Conservation (phyloP, 2,888 invertebrate genomes). For the Strigamia transsilvanica region DNA sequence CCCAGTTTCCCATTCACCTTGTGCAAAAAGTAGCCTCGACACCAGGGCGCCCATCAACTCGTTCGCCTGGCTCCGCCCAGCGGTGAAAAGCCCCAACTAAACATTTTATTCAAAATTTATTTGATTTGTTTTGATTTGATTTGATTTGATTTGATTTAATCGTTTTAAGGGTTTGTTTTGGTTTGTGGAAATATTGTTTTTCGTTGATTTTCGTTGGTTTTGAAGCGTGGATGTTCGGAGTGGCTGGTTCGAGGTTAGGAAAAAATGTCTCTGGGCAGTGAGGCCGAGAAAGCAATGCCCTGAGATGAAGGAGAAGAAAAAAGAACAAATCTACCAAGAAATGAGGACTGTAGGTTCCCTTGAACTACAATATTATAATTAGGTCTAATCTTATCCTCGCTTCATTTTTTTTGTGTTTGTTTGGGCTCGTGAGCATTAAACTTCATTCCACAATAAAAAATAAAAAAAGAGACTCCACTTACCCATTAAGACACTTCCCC, state of each 20-base stretch:
- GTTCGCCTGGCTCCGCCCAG: not conserved
- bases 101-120: not conserved
- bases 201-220: not conserved
- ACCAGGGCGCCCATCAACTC: not conserved
- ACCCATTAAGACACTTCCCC: constrained; percentile 17
- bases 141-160: not conserved
- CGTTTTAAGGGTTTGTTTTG: not conserved
- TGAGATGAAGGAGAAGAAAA: not conserved
- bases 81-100: not conserved
- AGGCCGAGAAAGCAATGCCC: constrained; percentile 34
- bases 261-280: constrained; percentile 24
- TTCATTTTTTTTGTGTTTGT: not conserved
- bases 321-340: not conserved
- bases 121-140: not conserved
- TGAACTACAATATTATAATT: constrained; percentile 25
- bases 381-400: constrained; percentile 5
- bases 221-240: not conserved
- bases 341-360: constrained; percentile 26
- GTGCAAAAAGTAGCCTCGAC: constrained; percentile 23
- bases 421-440: not conserved
- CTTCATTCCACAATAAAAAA: too few species aligned
- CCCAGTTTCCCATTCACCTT: constrained; percentile 56
- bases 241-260: constrained; percentile 3
- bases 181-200: not conserved
- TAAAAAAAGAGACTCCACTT: not conserved